Base-by-base conservation (phyloP, 1,140 invertebrate species). In the Cydia pomonella region DNA sequence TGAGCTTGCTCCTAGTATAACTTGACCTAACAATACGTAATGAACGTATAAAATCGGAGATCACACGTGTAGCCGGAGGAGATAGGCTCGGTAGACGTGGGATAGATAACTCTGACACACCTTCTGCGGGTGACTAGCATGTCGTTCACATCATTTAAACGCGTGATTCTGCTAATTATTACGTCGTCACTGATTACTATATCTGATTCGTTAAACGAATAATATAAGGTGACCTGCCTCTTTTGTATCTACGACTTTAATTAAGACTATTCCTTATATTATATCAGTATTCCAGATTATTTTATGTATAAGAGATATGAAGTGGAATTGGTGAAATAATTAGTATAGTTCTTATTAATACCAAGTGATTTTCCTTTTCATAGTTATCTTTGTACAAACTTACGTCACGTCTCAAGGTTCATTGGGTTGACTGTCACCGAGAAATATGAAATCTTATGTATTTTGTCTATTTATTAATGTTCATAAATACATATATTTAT, bases 361-460 rank as follows among this genome's bases (percentile, higher is more conserved):
- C 29, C 2, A 18, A 38, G 33, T 69, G 64, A 69, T 69, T 69
- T 69, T 69, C 64, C 64, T 38, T 29, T 69, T 69, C 16, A 41
- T 69, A 41, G 64, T 69, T 69, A 69, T 69, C 64, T 69, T 69
- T 69, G n/a, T 69, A n/a, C 64, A 69, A 7, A 41, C 41, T 69
- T 41, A 38, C 33, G 64, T 69, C 64, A 69, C 33, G 18, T 38
- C 33, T 6, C 64, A 38, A 41, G 33, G 64, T 23, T 69, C 64
- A 69, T 41, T 69, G 64, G 64, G 29, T 38, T 38, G 64, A 69
- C 16, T 69, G 29, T 69, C 64, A 27, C 4, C 64, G 27, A 0
- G 29, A 33, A 69, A 66, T 64, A 64, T 12, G 2, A 69, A 69
- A 18, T 41, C 21, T 41, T 18, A 7, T 18, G 27, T 18, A 66